phyloP scores from a whole-genome alignment of 2,888 invertebrate genomes.

The Acanthosoma haemorrhoidale region DNA sequence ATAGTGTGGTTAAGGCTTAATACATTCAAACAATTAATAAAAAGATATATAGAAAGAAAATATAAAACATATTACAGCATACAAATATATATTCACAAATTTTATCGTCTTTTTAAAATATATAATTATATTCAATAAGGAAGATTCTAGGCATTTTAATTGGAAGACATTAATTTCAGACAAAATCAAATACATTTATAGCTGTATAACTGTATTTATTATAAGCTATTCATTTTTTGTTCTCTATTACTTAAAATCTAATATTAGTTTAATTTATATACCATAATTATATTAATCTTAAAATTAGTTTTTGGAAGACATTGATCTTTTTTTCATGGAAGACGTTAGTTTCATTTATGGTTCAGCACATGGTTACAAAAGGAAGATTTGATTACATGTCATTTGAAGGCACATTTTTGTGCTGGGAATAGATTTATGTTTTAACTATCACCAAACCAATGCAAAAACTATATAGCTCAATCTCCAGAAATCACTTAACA shows the following conservation, averaged over 20 bases:
- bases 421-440: neutral
- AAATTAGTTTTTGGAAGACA: constrained; percentile 6
- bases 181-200: neutral
- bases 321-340: neutral
- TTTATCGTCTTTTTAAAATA: neutral
- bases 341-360: neutral
- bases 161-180: neutral
- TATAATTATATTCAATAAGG: neutral
- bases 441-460: too few species aligned
- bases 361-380: neutral
- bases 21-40: neutral
- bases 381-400: neutral
- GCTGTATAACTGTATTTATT: neutral
- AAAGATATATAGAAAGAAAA: neutral
- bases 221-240: neutral
- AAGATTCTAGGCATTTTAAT: neutral
- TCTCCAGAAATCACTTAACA: too few species aligned
- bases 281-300: neutral
- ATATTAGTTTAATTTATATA: neutral
- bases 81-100: neutral
- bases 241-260: neutral
- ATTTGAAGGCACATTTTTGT: neutral
- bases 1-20: too few species aligned
- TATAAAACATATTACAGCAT: neutral
- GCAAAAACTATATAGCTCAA: too few species aligned